phyloP scores from a whole-genome alignment of 2,888 invertebrate species.

The Agrotis puta region DNA sequence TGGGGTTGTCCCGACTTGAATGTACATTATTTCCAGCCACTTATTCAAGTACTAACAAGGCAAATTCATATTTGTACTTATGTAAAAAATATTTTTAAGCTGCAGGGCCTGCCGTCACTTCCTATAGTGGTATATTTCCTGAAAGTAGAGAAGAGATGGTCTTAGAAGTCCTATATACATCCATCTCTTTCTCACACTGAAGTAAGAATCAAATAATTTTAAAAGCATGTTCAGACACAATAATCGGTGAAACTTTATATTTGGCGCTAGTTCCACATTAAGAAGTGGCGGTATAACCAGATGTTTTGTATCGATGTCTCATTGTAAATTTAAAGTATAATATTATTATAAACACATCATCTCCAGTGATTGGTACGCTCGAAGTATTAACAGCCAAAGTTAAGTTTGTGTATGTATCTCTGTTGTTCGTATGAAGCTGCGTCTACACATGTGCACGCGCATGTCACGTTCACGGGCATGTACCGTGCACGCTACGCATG shows the following conservation, averaged over 20 bases:
- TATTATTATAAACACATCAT: conserved; percentile 34
- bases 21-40: conserved; percentile 17
- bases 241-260: too few species aligned
- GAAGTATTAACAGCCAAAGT: conserved; percentile 70
- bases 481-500: too few species aligned
- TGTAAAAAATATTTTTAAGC: conserved; percentile 60
- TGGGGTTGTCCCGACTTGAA: conserved; percentile 13
- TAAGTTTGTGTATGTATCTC: conserved; percentile 57
- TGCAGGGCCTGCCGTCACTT: not conserved
- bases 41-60: conserved; percentile 47
- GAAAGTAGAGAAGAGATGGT: not conserved
- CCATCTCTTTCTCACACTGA: not conserved
- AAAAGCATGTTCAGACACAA: too few species aligned
- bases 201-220: not conserved
- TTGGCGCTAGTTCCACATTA: too few species aligned
- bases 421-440: conserved; percentile 40
- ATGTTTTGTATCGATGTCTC: conserved; percentile 36
- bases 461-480: too few species aligned
- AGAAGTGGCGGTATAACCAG: not conserved
- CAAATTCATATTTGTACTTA: conserved; percentile 68
- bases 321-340: conserved; percentile 42
- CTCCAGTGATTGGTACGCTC: conserved; percentile 48
- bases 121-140: not conserved
- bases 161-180: not conserved
- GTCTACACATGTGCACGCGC: too few species aligned